phyloP scores from a whole-genome alignment of 2,113 vertebrate genomes.

The Tringa solitaria region DNA sequence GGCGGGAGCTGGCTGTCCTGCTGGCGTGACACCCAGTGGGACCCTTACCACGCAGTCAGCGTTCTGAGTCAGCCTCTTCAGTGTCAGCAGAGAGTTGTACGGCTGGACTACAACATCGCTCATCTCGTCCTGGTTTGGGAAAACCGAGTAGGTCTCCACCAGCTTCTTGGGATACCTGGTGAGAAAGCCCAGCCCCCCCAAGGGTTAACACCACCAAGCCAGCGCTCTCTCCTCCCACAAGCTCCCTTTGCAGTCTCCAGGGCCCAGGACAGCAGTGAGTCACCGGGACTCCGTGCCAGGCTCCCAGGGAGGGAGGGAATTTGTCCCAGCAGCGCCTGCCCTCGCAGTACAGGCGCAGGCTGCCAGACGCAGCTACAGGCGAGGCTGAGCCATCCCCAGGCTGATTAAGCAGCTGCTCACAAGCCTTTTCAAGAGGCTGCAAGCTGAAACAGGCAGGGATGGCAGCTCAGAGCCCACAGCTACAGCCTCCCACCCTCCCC shows the following conservation, averaged over 20 bases:
- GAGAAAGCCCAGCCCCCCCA: neutral
- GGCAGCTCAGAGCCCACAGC: neutral
- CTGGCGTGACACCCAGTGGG: fast-evolving
- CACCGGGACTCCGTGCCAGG: constrained; percentile 12
- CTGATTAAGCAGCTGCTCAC: constrained; percentile 22
- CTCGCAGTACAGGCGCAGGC: neutral
- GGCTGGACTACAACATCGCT: constrained; percentile 98
- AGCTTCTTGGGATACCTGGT: constrained; percentile 96
- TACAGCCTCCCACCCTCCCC: neutral
- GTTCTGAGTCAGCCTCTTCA: constrained; percentile 97
- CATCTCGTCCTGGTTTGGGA: constrained; percentile 99
- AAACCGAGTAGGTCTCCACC: constrained; percentile 97
- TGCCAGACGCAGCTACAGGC: constrained; percentile 37
- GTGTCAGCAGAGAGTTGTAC: constrained; percentile 93
- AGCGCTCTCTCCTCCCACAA: neutral
- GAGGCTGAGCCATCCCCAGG: constrained; percentile 13
- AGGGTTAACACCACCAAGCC: constrained; percentile 8
- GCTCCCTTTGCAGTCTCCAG: constrained; percentile 28
- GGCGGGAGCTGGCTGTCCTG: neutral
- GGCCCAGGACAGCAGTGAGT: constrained; percentile 48
- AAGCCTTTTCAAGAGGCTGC: constrained; percentile 16
- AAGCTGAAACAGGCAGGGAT: constrained; percentile 23
- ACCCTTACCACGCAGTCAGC: constrained; percentile 94
- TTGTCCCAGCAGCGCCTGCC: constrained; percentile 42
- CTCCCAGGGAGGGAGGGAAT: constrained; percentile 37